Base-by-base conservation (phyloP, 2,113 vertebrate genomes). In the Suricata suricatta region DNA sequence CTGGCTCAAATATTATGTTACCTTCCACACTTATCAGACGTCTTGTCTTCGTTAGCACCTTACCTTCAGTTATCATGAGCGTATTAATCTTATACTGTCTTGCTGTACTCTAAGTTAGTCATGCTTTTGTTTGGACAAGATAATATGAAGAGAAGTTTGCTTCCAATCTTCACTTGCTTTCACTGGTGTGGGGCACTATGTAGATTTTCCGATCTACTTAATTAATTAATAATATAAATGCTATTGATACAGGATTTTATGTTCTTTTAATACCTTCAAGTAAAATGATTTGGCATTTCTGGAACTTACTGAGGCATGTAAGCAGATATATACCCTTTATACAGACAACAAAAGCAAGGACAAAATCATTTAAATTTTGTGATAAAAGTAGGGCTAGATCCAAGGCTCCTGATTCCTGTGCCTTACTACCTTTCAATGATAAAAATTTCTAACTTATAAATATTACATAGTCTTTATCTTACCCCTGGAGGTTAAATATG, bases 91-190 rank as follows among this genome's bases (percentile, higher is more conserved):
- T 92, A 72, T 50, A 69, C 27, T 47, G 9, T 74, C 88, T 95
- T 89, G 27, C 23, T 35, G 77, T 92, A 25, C 91, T 90, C 27
- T 84, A 15, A 79, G 35, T 60, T 87, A 79, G 31, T 91, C 82
- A 38, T 84, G 83, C 80, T 69, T 72, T 86, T 95, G 44, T 81
- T 94, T 88, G 52, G 63, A 88, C 33, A 96, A 80, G 74, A 44
- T 89, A 79, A 44, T 81, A 52, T 90, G 44, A 81, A 94, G 60
- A n/a, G 38, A 29, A 90, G 50, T 95, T 97, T 92, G 54, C 92
- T 95, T 94, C 44, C 57, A 86, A 86, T 92, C 14, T 31, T 82
- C 50, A 84, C 80, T 92, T 96, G 27, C 81, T 96, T 92, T 90
- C 33, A 81, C 76, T 93, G 94, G 12, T 90, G 93, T 92, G 33